Evolutionary conservation across 1,140 invertebrate species (phyloP).

Genomic region (Antheraea pernyi): DNA sequence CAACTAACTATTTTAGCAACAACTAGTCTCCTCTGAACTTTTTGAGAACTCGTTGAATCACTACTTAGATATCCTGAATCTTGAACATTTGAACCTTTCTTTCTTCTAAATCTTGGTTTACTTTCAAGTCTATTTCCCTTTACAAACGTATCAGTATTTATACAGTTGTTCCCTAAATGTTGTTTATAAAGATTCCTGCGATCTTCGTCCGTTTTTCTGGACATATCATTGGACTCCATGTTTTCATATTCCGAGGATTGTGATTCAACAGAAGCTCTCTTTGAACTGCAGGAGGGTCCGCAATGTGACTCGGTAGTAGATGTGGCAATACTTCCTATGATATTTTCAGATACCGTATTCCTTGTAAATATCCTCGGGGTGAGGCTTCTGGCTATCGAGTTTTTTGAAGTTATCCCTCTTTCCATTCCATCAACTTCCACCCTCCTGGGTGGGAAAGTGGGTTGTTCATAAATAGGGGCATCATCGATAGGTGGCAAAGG

Average conservation of each 20-base stretch:
- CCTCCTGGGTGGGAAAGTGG: conserved; percentile 79
- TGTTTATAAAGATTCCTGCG: conserved; percentile 35
- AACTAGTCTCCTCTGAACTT: conserved; percentile 57
- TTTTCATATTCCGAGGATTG: conserved; percentile 71
- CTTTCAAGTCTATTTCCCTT: conserved; percentile 44
- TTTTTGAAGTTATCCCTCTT: conserved; percentile 81
- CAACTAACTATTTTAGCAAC: conserved; percentile 74
- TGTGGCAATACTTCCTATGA: conserved; percentile 25
- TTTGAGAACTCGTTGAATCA: conserved; percentile 82
- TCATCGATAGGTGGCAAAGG: conserved; percentile 79
- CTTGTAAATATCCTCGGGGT: conserved; percentile 62
- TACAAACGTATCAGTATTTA: conserved; percentile 66
- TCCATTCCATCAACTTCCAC: conserved; percentile 61
- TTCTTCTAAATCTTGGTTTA: conserved; percentile 50
- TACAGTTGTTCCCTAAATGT: conserved; percentile 31
- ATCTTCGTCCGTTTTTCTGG: conserved; percentile 20
- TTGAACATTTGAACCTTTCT: conserved; percentile 62
- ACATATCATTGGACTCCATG: conserved; percentile 27
- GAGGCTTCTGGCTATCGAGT: conserved; percentile 81
- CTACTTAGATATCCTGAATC: conserved; percentile 89
- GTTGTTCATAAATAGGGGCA: conserved; percentile 80
- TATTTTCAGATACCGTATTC: conserved; percentile 42
- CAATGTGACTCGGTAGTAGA: conserved; percentile 32
- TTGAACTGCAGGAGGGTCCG: conserved; percentile 52
- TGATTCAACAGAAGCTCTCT: conserved; percentile 66